Conservation (phyloP, 2,113 vertebrate species). For the Polypterus senegalus region DNA sequence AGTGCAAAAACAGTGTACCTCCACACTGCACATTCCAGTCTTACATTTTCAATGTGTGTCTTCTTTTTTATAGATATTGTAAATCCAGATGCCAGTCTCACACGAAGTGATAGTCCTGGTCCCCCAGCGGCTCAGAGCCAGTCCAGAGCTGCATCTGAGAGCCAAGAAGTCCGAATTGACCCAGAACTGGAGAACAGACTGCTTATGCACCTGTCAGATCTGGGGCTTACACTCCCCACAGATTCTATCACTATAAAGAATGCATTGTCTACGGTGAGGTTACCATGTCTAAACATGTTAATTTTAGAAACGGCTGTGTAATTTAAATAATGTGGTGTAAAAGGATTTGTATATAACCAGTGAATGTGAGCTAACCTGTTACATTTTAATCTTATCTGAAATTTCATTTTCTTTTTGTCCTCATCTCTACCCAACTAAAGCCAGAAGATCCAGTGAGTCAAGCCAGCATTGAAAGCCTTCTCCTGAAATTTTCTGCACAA, state of each 20-base stretch:
- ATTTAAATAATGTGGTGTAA: not conserved
- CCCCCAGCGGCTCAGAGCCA: slow-evolving; percentile 41
- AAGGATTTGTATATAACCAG: too few relatives aligned
- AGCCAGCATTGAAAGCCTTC: slow-evolving; percentile 68
- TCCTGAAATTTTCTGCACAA: slow-evolving; percentile 84
- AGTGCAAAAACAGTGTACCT: too few relatives aligned
- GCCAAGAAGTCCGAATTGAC: slow-evolving; percentile 57
- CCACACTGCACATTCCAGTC: too few relatives aligned
- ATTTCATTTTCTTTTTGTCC: too few relatives aligned
- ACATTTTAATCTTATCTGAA: too few relatives aligned
- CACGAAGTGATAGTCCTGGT: slow-evolving; percentile 72
- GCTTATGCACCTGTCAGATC: slow-evolving; percentile 71
- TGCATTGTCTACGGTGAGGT: slow-evolving; percentile 63
- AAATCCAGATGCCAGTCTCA: slow-evolving; percentile 46
- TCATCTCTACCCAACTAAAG: slow-evolving; percentile 27
- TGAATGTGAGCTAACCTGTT: too few relatives aligned
- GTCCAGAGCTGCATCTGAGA: slow-evolving; percentile 28
- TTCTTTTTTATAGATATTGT: slow-evolving; percentile 42
- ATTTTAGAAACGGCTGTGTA: not conserved
- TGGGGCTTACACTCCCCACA: slow-evolving; percentile 62
- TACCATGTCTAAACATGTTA: not conserved
- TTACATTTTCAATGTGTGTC: too few relatives aligned
- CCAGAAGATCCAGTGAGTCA: slow-evolving; percentile 58
- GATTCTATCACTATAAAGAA: slow-evolving; percentile 71
- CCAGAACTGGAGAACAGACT: slow-evolving; percentile 75